A percentile compares a stretch with the other conserved stretches of the same genome.
These are phyloP conservation scores for Sebastolobus alascanus DNA, from an alignment of 2,797 vertebrate genomes.

Conservation along the genomic window DNA sequence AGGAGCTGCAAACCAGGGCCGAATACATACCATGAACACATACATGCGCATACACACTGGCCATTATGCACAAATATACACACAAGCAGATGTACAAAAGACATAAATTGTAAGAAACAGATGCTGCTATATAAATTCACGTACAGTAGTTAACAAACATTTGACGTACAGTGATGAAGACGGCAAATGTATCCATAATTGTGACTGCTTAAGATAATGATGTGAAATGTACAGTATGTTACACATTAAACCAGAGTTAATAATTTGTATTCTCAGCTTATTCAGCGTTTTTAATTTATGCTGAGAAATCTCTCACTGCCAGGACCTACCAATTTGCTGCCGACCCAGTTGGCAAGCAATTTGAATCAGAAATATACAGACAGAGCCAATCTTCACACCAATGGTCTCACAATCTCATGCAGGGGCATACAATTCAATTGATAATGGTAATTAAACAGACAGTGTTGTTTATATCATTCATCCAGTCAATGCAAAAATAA, in stretches of 20 bases:
- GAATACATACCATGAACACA: constrained; percentile 13
- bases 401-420: neutral
- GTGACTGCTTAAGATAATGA: constrained; percentile 26
- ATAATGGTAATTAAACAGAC: constrained; percentile 12
- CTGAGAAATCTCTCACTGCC: constrained; percentile 32
- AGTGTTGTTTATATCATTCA: neutral
- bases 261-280: constrained; percentile 41
- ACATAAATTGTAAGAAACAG: neutral
- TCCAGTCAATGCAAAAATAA: neutral
- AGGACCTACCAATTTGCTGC: constrained; percentile 32
- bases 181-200: constrained; percentile 14
- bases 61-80: constrained; percentile 7
- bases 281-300: constrained; percentile 52
- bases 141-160: neutral
- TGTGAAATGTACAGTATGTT: constrained; percentile 17
- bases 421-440: constrained; percentile 18
- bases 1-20: constrained; percentile 22
- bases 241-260: constrained; percentile 21
- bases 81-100: neutral
- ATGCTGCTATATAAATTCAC: neutral
- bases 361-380: constrained; percentile 18
- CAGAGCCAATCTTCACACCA: constrained; percentile 1
- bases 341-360: constrained; percentile 33
- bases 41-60: neutral
- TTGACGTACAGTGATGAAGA: constrained; percentile 1